Evolutionary conservation across 2,113 vertebrate species (phyloP), one percentile per base, ranked within the genome.

Genomic region (Tragelaphus imberbis): DNA sequence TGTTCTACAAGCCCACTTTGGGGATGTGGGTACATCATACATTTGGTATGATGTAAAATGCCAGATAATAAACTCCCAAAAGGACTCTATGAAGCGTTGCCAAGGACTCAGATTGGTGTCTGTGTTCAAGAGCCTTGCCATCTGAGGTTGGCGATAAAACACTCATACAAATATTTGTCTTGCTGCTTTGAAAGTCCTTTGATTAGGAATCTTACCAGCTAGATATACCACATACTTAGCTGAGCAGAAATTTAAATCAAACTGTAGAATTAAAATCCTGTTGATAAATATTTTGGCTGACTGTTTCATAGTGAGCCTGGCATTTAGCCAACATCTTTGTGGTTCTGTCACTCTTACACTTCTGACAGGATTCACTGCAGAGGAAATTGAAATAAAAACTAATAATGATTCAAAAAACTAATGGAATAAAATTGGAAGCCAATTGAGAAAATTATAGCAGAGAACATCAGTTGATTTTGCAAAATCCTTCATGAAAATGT

Each of bases 221-320:
- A 75, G 94, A 89, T 95, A 85, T 61, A 93, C 95, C 84, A 33
- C 71, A 71, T 30, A 97, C 55, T 96, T 96, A 77, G 87, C 84
- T 95, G 90, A 98, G 96, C 59, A 95, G 95, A 97, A 96, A 97
- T 96, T 90, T 97, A 97, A 97, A 97, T 97, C 94, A 97, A 97
- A 97, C 94, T 93, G 80, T 95, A 97, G 93, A 93, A 95, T 94
- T 96, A 90, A 97, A 98, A 97, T 98, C 97, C 96, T 98, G 97
- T 98, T 98, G 97, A 90, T 98, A 98, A 98, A 97, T 97, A 98
- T 98, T 98, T 98, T 98, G 98, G 92, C 95, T 98, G 97, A 79
- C 93, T 95, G 27, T 98, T 95, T 98, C 96, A 95, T 90, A 56
- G 95, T 36, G 84, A 97, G 90, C 55, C 90, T 9, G 59, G 95